Evolutionary conservation across 2,888 invertebrate genomes (phyloP).

Genomic region (Hipparchia sbordonii): DNA sequence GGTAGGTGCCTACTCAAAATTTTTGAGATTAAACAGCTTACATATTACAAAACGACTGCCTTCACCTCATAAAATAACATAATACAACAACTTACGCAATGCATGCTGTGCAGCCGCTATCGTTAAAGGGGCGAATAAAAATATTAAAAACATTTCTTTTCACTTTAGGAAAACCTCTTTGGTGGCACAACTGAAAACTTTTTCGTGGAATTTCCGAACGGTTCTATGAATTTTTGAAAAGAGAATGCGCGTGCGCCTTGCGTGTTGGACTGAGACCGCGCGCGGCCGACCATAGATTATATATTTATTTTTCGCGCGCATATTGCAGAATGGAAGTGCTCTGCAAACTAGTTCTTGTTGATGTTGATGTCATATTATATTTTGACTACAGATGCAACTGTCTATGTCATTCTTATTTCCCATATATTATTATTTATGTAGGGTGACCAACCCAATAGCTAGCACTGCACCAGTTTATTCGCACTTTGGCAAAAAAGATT

Average conservation of each 20-base stretch:
- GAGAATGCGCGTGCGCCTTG: conserved; percentile 39
- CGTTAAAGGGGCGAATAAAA: conserved; percentile 43
- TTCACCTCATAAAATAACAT: conserved; percentile 39
- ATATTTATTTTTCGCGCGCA: conserved; percentile 43
- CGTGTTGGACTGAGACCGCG: conserved; percentile 46
- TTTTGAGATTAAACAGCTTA: conserved; percentile 1
- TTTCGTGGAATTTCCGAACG: conserved; percentile 25
- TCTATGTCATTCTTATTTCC: not conserved
- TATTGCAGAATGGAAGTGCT: conserved; percentile 44
- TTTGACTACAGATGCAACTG: conserved; percentile 8
- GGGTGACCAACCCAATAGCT: too few relatives aligned
- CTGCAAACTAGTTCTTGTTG: conserved; percentile 43
- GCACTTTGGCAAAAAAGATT: too few relatives aligned
- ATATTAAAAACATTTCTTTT: conserved; percentile 45
- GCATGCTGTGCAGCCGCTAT: conserved; percentile 47
- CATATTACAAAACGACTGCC: conserved; percentile 25
- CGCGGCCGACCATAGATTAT: conserved; percentile 47
- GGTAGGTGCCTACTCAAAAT: not conserved
- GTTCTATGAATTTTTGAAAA: conserved; percentile 19
- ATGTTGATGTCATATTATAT: conserved; percentile 36
- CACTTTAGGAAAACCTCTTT: conserved; percentile 31
- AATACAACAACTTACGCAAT: conserved; percentile 51
- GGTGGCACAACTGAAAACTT: conserved; percentile 13
- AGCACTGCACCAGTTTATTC: too few relatives aligned
- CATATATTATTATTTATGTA: too few relatives aligned